These are phyloP conservation scores for Aleadryas rufinucha DNA, from an alignment of 2,113 vertebrate genomes.

Conservation along the genomic window DNA sequence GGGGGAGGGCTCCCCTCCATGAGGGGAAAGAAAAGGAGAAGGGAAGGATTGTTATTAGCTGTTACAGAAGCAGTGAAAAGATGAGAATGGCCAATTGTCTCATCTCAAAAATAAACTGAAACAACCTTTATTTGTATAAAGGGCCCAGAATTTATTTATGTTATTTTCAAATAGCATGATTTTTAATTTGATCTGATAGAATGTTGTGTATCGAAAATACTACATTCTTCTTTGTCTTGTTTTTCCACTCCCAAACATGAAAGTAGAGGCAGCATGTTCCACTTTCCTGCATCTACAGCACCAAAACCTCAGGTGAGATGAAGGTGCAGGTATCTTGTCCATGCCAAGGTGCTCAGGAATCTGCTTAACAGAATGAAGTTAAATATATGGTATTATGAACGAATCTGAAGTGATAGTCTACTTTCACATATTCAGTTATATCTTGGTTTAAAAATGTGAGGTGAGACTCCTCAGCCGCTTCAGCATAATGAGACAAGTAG, in stretches of 20 bases:
- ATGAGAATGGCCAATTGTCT: not conserved
- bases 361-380: not conserved
- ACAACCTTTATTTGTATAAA: no score
- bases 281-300: not conserved
- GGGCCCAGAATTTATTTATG: accelerated
- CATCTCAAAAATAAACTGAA: not conserved
- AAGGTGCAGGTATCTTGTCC: not conserved
- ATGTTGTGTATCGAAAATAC: not conserved
- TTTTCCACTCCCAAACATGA: not conserved
- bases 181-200: not conserved
- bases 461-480: not conserved
- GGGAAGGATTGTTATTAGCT: not conserved
- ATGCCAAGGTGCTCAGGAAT: not conserved
- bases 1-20: no score
- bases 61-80: not conserved
- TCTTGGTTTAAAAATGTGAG: not conserved
- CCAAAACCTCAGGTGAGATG: not conserved
- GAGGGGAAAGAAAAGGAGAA: accelerated
- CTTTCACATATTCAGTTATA: not conserved
- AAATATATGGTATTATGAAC: not conserved
- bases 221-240: not conserved
- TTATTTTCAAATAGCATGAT: not conserved
- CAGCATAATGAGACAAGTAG: not conserved
- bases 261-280: not conserved
- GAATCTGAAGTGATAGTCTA: not conserved